phyloP scores from a whole-genome alignment of 2,797 vertebrate genomes.

The Nothura maculosa region DNA sequence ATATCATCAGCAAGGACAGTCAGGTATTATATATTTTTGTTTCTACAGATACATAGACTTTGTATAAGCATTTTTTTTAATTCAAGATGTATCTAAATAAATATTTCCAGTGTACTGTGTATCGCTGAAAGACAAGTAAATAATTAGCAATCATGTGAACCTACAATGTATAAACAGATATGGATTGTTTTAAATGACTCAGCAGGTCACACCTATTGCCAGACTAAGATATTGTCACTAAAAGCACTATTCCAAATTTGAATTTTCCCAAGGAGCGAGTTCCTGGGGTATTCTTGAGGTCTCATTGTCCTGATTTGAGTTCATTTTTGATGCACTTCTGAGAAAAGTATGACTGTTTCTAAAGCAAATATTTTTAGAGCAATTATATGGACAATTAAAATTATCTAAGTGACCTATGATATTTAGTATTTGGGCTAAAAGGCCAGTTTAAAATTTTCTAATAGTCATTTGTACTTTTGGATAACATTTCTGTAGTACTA shows the following conservation, averaged over 20 bases:
- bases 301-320: background rate
- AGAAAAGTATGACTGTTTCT: background rate
- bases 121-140: background rate
- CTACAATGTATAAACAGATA: background rate
- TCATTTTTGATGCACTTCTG: background rate
- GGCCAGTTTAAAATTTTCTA: background rate
- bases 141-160: background rate
- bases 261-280: background rate
- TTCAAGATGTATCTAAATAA: background rate
- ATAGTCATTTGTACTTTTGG: background rate
- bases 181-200: background rate
- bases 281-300: background rate
- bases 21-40: background rate
- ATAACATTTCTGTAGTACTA: background rate
- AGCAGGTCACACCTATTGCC: background rate
- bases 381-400: background rate
- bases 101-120: background rate
- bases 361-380: background rate
- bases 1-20: background rate
- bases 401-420: background rate
- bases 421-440: conserved; percentile 1
- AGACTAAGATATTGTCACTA: background rate
- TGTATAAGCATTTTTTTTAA: background rate
- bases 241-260: background rate
- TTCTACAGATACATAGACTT: background rate